A percentile compares a stretch with the other conserved stretches of the same genome.
These are phyloP conservation scores for Microctonus brassicae DNA, from an alignment of 2,888 invertebrate species.

Conservation along the genomic window DNA sequence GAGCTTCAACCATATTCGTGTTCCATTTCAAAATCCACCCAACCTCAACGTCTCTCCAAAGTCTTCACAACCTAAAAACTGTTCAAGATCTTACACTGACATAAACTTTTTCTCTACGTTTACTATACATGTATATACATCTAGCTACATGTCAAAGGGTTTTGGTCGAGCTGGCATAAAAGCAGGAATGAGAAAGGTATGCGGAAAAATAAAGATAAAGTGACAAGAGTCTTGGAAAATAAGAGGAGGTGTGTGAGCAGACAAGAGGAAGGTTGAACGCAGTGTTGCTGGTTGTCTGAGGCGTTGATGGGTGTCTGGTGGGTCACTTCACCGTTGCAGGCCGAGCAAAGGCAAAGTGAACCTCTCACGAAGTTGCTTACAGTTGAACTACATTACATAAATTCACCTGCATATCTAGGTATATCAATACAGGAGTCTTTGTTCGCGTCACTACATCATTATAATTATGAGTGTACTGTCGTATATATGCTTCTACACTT, in stretches of 20 bases:
- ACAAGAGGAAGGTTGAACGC: slow-evolving; percentile 41
- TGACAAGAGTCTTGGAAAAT: not conserved
- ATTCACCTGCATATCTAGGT: not conserved
- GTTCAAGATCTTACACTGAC: not conserved
- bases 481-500: not conserved
- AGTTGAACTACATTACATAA: not conserved
- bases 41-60: not conserved
- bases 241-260: not conserved
- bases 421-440: not conserved
- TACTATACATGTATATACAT: too few species aligned
- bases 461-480: not conserved
- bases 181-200: too few species aligned
- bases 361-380: slow-evolving; percentile 30
- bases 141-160: not conserved
- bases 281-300: slow-evolving; percentile 48
- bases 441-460: not conserved
- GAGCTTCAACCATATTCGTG: not conserved
- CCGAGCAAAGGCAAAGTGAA: slow-evolving; percentile 57
- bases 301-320: slow-evolving; percentile 63
- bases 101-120: not conserved
- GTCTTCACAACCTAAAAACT: not conserved
- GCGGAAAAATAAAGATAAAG: slow-evolving; percentile 15
- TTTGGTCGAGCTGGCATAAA: too few species aligned
- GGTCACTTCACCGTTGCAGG: slow-evolving; percentile 66
- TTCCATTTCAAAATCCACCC: not conserved